Evolutionary conservation across 1,140 invertebrate genomes (phyloP), one percentile per base, ranked within the genome.

Genomic region (Mylabris phalerata): DNA sequence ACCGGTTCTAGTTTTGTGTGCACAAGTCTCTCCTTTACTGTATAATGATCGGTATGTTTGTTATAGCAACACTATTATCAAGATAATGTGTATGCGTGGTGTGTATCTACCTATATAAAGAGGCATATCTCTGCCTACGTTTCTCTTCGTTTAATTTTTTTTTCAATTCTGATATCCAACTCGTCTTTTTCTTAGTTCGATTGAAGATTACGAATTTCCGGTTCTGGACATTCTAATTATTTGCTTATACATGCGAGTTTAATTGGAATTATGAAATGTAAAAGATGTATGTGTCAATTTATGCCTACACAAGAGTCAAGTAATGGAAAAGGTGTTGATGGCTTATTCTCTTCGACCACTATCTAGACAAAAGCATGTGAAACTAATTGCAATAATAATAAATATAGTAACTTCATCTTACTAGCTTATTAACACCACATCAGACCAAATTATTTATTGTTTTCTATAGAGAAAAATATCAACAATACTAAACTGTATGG

Each of bases 11-110:
- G 51, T 52, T 62, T 62, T 50, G 32, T 32, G 32, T 32, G 19
- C 19, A 19, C 32, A 32, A 32, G 32, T 32, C 32, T 32, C 32
- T 32, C 32, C 7, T 7, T 32, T 32, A 32, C 61, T 54, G 45
- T 62, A 62, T 62, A 62, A 62, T 59, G 61, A 62, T 51, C 57
- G 52, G 48, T 57, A 62, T 62, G 61, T 62, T 62, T 62, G 61
- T 32, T 62, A 62, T 59, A 62, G 61, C 61, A 59, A 62, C 57
- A 62, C 61, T 62, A 62, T 62, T 62, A 62, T 62, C 61, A 59
- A 62, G 61, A 62, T 62, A 62, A 62, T 62, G 50, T 59, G 51
- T 55, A 62, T 44, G 52, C 56, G 57, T 57, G 54, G 46, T 46
- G 60, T 59, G 32, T 48, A 50, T 59, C 60, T 52, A 26, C 50